Evolutionary conservation across 2,888 invertebrate genomes (phyloP).

Genomic region (Phaonia tiefii): DNA sequence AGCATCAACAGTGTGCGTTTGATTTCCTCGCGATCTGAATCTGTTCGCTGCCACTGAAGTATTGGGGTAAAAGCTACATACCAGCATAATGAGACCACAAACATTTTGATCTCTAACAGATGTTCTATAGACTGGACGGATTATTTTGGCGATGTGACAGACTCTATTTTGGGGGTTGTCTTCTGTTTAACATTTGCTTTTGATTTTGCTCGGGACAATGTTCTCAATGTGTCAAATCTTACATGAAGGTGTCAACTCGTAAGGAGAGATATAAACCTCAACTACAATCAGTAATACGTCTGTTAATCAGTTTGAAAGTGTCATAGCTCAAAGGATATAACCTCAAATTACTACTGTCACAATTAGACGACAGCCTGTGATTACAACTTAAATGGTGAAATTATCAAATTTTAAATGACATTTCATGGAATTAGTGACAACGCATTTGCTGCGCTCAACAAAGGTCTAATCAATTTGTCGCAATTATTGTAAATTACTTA

Average conservation of each 20-base stretch:
- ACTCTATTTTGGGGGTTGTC: too few relatives aligned
- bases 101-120: conserved; percentile 52
- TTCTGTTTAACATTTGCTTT: conserved; percentile 40
- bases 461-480: conserved; percentile 50
- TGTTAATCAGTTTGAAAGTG: conserved; percentile 6
- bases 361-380: too few relatives aligned
- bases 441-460: not conserved
- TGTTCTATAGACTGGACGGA: conserved; percentile 3
- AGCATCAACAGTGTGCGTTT: conserved; percentile 31
- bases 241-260: too few relatives aligned
- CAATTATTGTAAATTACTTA: conserved; percentile 45
- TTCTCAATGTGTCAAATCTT: conserved; percentile 57
- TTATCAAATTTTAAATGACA: conserved; percentile 6
- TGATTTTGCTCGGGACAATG: conserved; percentile 6
- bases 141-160: too few relatives aligned
- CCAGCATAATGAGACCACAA: not conserved
- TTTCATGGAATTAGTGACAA: not conserved
- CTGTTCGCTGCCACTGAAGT: not conserved
- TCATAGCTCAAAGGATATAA: too few relatives aligned
- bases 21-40: conserved; percentile 6
- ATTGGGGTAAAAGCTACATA: not conserved
- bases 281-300: conserved; percentile 18
- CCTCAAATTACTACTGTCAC: too few relatives aligned
- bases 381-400: not conserved
- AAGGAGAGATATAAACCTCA: too few relatives aligned